phyloP scores from a whole-genome alignment of 2,113 vertebrate genomes.

The Rousettus leschenaultii region DNA sequence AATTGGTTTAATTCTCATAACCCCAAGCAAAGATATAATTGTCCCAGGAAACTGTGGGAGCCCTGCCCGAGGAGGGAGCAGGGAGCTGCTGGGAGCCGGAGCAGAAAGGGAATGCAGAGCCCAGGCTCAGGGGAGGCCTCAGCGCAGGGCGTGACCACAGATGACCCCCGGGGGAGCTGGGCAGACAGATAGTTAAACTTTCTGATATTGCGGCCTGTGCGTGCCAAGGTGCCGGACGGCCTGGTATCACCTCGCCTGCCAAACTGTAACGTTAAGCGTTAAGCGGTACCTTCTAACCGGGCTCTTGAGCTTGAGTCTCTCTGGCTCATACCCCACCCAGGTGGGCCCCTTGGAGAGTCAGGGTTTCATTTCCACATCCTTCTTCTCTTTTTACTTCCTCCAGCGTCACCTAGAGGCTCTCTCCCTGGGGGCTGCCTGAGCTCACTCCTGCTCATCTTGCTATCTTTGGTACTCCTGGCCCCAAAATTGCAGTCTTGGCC shows the following conservation, averaged over 20 bases:
- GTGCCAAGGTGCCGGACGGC: rapidly evolving
- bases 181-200: neutral
- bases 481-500: neutral
- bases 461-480: neutral
- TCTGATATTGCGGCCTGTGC: rapidly evolving
- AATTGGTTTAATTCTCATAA: neutral
- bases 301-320: neutral
- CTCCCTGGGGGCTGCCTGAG: neutral
- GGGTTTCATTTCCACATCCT: no score
- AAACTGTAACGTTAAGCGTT: neutral
- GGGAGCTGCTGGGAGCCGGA: neutral
- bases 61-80: neutral
- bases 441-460: neutral
- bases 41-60: neutral
- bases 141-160: no score
- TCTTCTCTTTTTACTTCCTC: neutral
- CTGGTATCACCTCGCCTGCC: no score
- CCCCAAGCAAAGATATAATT: neutral
- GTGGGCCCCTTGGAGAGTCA: no score
- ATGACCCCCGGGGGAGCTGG: no score
- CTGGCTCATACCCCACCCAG: neutral
- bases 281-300: neutral
- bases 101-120: neutral
- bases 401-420: neutral
- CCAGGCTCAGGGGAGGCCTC: neutral